Evolutionary conservation across 1,140 invertebrate genomes (phyloP), one percentile per base, ranked within the genome.

Genomic region (Pseudomyrmex gracilis): DNA sequence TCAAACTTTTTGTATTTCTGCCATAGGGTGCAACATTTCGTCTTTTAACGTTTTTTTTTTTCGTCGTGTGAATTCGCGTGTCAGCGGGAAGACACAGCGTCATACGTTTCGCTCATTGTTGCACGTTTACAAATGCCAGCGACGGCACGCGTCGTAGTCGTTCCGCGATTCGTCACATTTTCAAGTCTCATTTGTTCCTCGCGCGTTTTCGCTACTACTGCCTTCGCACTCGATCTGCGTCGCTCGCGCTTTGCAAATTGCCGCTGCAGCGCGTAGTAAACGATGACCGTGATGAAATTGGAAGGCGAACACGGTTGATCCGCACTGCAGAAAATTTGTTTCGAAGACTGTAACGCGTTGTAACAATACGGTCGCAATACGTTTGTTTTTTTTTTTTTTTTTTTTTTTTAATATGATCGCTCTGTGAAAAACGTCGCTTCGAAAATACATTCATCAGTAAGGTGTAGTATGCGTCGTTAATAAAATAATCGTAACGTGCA

Each of bases 41-140:
- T 60, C 13, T 43, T 61, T 73, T 64, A 67, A 57, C 5, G 58
- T 67, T 73, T 67, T 82, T 66, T 82, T 71, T n/a, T 64, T 43
- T 22, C n/a, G 45, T 51, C 13, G n/a, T 13, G 20, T 13, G 49
- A 9, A 15, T 45, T 60, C 51, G 51, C 22, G 76, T 47, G 34
- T 47, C 57, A n/a, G 17, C 67, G 57, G 60, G 43, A 73, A 78
- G 73, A 60, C 73, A 43, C n/a, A 76, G 15, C 45, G 22, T 77
- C 58, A 63, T 77, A 74, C 58, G 22, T 88, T 88, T 88, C 53
- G 51, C 49, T 82, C 76, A 82, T 87, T 87, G 86, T 85, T 67
- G 73, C 43, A 47, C 76, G 74, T 82, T 68, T 58, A 87, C 85
- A 88, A 88, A 88, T 53, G 86, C 87, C 86, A 85, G 9, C 76